A percentile compares a stretch with the other conserved stretches of the same genome.
phyloP scores from a whole-genome alignment of 1,140 invertebrate species.

The Zaprionus capensis region DNA sequence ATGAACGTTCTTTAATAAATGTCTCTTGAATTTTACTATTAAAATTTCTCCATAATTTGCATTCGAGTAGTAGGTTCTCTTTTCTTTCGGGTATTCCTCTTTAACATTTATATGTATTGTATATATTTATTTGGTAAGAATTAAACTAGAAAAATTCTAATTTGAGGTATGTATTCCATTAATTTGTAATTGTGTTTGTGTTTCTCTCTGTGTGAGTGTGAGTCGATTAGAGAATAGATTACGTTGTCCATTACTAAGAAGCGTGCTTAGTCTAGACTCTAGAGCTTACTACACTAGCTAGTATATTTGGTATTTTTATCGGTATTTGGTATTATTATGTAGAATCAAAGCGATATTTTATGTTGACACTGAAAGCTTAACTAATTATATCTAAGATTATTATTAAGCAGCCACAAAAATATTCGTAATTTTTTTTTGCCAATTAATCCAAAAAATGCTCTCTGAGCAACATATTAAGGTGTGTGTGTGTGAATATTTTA shows the following conservation, averaged over 20 bases:
- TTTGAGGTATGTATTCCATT: slow-evolving; percentile 83
- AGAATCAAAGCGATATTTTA: slow-evolving; percentile 58
- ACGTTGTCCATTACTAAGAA: slow-evolving; percentile 52
- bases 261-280: slow-evolving; percentile 70
- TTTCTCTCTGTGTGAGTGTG: slow-evolving; percentile 27
- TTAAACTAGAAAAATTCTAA: slow-evolving; percentile 83
- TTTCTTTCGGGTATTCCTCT: slow-evolving; percentile 39
- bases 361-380: slow-evolving; percentile 64
- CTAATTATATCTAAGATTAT: slow-evolving; percentile 32
- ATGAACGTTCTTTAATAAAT: slow-evolving; percentile 69
- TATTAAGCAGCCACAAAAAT: slow-evolving; percentile 77
- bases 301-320: slow-evolving; percentile 33
- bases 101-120: slow-evolving; percentile 71
- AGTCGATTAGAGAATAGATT: slow-evolving; percentile 52
- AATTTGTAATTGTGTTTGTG: slow-evolving; percentile 70
- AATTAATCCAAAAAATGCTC: slow-evolving; percentile 54
- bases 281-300: slow-evolving; percentile 43
- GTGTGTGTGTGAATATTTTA: slow-evolving; percentile 9
- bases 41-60: slow-evolving; percentile 71
- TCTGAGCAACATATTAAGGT: slow-evolving; percentile 52
- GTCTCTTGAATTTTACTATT: slow-evolving; percentile 81
- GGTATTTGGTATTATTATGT: slow-evolving; percentile 23
- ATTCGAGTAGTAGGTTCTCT: slow-evolving; percentile 56
- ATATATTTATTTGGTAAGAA: slow-evolving; percentile 72
- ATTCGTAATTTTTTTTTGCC: slow-evolving; percentile 26